Evolutionary conservation across 2,888 invertebrate species (phyloP).

Genomic region (Atherix ibis): DNA sequence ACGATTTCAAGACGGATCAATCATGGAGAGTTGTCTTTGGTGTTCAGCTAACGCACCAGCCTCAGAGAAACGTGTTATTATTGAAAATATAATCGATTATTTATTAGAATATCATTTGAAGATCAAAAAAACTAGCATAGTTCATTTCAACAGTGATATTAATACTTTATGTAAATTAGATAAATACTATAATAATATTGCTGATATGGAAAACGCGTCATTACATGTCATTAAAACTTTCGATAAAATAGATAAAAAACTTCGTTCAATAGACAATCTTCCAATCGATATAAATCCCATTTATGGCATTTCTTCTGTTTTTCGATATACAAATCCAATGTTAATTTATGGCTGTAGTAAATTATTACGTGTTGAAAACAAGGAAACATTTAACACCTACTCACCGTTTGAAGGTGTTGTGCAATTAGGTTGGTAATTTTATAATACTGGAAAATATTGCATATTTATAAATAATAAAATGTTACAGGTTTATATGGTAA

Average conservation of each 20-base stretch:
- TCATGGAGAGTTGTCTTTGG: constrained; percentile 85
- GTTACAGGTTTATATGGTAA: too few species aligned
- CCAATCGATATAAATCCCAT: constrained; percentile 69
- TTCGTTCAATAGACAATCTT: constrained; percentile 50
- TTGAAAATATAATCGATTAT: constrained; percentile 51
- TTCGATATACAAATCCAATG: constrained; percentile 57
- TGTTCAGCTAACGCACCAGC: constrained; percentile 36
- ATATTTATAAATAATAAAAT: too few species aligned
- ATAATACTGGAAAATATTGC: too few species aligned
- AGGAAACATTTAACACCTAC: constrained; percentile 13
- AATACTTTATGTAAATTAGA: constrained; percentile 37
- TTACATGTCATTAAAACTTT: constrained; percentile 43
- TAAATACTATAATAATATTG: constrained; percentile 16
- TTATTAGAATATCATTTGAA: constrained; percentile 35
- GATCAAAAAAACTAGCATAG: constrained; percentile 22
- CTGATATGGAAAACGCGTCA: constrained; percentile 40
- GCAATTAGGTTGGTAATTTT: too few species aligned
- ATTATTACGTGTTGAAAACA: constrained; percentile 13
- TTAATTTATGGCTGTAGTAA: constrained; percentile 28
- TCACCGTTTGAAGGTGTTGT: constrained; percentile 38
- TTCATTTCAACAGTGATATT: constrained; percentile 48
- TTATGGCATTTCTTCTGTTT: constrained; percentile 56
- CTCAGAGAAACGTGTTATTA: constrained; percentile 48
- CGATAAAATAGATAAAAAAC: constrained; percentile 51
- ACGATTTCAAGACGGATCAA: constrained; percentile 80